Base-by-base conservation (phyloP, 2,888 invertebrate genomes). In the Sepiola atlantica region DNA sequence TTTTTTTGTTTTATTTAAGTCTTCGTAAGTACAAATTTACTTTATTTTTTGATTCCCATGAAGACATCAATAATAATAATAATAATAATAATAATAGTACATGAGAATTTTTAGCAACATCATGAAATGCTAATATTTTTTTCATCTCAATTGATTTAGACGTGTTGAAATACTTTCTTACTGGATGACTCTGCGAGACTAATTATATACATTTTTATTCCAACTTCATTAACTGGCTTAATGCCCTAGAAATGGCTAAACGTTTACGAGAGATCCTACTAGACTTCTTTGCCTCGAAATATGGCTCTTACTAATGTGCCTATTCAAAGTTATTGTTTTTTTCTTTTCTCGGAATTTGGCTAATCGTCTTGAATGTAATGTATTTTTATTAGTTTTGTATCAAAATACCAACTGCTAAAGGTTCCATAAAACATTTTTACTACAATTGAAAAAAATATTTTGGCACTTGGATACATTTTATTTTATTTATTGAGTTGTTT, bases 151-250 rank as follows among this genome's bases (percentile, higher is more conserved):
- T 24, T 61, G 77, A 77, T n/a, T n/a, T 77, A 20, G n/a, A 77
- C n/a, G 28, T 77, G 77, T 0, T 77, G n/a, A 61, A 61, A 61
- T 61, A 61, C 45, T 45, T 28, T 28, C 28, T 61, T 61, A 8
- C 10, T 61, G 61, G 61, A 61, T 61, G 8, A 61, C 61, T 28
- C 61, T 61, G 24, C 28, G n/a, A n/a, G 77, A 16, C n/a, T 77
- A 77, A 77, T 77, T 77, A n/a, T 77, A n/a, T 77, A n/a, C 77
- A 77, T 77, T 77, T 77, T 77, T n/a, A 77, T 77, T 77, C 77
- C 61, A 61, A 61, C 61, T 61, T 61, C 24, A 61, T 61, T 77
- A 77, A 77, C 77, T 77, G 77, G 77, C n/a, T n/a, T 77, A 10
- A 77, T 77, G n/a, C 77, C 77, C 77, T 77, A 14, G 3, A 45